Evolutionary conservation across 2,797 vertebrate genomes (phyloP).

Genomic region (Botia kubotai): DNA sequence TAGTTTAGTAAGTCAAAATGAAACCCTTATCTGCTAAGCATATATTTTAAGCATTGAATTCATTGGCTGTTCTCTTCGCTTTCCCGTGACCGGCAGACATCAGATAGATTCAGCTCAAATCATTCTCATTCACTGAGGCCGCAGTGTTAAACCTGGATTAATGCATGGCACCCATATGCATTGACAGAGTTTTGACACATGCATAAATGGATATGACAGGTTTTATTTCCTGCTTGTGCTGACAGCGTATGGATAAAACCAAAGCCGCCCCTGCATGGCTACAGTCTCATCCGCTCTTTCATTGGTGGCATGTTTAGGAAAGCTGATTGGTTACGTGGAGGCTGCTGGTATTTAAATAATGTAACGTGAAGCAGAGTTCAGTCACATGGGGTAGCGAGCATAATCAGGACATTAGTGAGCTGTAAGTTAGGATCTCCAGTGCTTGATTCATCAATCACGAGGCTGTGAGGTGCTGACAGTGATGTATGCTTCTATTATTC

Average conservation of each 20-base stretch:
- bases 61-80: conserved; percentile 12
- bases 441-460: conserved; percentile 60
- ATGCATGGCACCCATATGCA: conserved; percentile 9
- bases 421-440: conserved; percentile 59
- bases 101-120: conserved; percentile 17
- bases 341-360: conserved; percentile 57
- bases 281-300: conserved; percentile 13
- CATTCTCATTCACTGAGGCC: conserved; percentile 14
- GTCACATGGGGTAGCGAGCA: conserved; percentile 42
- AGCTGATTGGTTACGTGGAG: conserved; percentile 34
- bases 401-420: conserved; percentile 58
- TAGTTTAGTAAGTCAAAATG: background rate
- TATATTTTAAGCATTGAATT: conserved; percentile 1
- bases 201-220: conserved; percentile 23
- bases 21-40: conserved; percentile 2
- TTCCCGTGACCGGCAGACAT: conserved; percentile 28
- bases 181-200: conserved; percentile 37
- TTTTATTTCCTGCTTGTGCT: conserved; percentile 33
- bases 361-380: conserved; percentile 48
- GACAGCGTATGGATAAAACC: conserved; percentile 33
- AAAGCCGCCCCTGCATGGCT: background rate
- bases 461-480: conserved; percentile 58
- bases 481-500: conserved; percentile 64
- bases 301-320: conserved; percentile 24
- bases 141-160: conserved; percentile 11